These are phyloP conservation scores for Melanophora roralis DNA, from an alignment of 2,888 invertebrate species.

Conservation along the genomic window DNA sequence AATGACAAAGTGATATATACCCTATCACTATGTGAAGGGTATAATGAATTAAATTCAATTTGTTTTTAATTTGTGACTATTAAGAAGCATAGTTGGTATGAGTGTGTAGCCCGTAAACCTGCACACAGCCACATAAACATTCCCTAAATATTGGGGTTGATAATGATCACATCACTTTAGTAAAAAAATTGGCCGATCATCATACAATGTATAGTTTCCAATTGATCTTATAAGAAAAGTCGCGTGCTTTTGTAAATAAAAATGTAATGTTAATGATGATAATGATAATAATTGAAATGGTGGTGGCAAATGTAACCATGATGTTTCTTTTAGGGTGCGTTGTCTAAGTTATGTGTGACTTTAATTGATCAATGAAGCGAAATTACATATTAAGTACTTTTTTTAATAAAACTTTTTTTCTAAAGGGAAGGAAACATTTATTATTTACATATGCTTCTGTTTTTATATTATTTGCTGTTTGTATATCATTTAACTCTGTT, in stretches of 20 bases:
- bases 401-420: conserved; percentile 14
- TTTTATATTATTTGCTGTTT: not conserved
- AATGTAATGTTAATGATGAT: conserved; percentile 22
- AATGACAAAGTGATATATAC: no score
- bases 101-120: not conserved
- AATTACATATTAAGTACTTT: conserved; percentile 24
- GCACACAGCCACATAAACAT: conserved; percentile 17
- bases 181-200: conserved; percentile 28
- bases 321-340: conserved; percentile 37
- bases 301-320: conserved; percentile 25
- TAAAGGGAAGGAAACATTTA: not conserved
- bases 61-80: conserved; percentile 38
- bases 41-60: conserved; percentile 54
- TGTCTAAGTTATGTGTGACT: conserved; percentile 65
- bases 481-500: conserved; percentile 1
- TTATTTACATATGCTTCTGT: not conserved
- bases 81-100: conserved; percentile 15
- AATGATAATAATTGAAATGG: not conserved
- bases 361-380: conserved; percentile 69
- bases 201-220: conserved; percentile 27
- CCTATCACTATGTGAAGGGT: no score
- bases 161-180: conserved; percentile 47
- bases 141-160: conserved; percentile 23
- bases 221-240: conserved; percentile 60
- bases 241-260: conserved; percentile 62